phyloP scores from a whole-genome alignment of 2,888 invertebrate genomes.

The Mesoligia furuncula region DNA sequence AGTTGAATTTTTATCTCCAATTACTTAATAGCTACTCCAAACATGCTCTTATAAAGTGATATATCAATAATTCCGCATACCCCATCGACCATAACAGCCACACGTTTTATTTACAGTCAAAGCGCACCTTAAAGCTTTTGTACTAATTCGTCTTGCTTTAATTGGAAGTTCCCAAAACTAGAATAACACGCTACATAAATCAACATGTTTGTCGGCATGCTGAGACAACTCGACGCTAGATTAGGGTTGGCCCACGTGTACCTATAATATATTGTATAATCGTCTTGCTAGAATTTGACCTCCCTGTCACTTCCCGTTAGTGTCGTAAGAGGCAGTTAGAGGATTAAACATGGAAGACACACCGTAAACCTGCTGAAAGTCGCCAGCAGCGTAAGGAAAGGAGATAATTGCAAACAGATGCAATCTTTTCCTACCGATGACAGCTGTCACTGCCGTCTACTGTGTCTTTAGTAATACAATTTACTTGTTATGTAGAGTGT shows the following conservation, averaged over 20 bases:
- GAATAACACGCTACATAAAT: conserved; percentile 71
- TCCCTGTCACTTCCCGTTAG: conserved; percentile 51
- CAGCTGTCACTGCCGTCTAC: background rate
- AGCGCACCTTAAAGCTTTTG: conserved; percentile 59
- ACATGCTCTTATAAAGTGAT: conserved; percentile 18
- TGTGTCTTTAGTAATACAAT: background rate
- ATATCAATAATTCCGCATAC: conserved; percentile 27
- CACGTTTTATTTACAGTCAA: conserved; percentile 46
- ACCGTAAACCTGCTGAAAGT: background rate
- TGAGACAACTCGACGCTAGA: conserved; percentile 74
- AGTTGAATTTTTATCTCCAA: conserved; percentile 5
- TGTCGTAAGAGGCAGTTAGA: conserved; percentile 37
- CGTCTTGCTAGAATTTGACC: conserved; percentile 35
- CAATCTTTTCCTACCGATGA: conserved; percentile 7
- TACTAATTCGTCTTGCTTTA: conserved; percentile 66
- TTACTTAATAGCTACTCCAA: conserved; percentile 28
- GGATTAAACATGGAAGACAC: conserved; percentile 19
- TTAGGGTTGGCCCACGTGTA: conserved; percentile 64
- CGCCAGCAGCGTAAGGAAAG: background rate
- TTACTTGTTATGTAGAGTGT: background rate
- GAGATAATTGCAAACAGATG: conserved; percentile 10
- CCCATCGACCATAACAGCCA: conserved; percentile 7
- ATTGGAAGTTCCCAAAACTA: conserved; percentile 69
- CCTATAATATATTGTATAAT: conserved; percentile 41
- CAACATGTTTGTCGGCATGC: conserved; percentile 70